Percentiles rank a stretch among this genome's conserved stretches.
Conservation (phyloP, 2,797 vertebrate species). For the Coregonus ussuriensis region DNA sequence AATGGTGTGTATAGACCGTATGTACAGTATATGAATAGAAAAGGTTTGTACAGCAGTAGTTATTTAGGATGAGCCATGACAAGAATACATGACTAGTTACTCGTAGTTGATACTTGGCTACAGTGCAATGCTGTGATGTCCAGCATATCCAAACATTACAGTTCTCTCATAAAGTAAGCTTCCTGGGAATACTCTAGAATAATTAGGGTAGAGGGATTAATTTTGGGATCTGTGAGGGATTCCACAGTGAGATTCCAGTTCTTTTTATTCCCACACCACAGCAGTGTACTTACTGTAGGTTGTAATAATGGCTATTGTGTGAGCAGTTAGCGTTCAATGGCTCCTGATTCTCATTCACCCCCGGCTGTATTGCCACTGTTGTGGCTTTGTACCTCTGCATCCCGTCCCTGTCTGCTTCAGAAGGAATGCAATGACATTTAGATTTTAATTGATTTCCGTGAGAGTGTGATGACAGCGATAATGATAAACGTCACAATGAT, state of each 20-base stretch:
- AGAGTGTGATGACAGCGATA: background rate
- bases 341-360: background rate
- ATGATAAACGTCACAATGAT: background rate
- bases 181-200: background rate
- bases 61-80: too few species aligned
- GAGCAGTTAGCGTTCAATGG: background rate
- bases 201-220: background rate
- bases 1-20: too few species aligned
- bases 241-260: background rate
- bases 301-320: background rate
- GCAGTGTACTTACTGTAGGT: background rate
- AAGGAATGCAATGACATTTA: conserved; percentile 3
- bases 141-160: background rate
- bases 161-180: background rate
- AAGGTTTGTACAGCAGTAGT: too few species aligned
- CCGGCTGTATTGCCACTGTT: background rate
- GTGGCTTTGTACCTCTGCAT: background rate
- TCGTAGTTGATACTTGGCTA: background rate
- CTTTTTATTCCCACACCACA: background rate
- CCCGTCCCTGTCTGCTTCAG: background rate
- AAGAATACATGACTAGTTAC: background rate
- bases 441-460: conserved; percentile 18
- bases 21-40: too few species aligned
- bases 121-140: background rate
- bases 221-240: background rate